Conservation (phyloP, 2,797 vertebrate genomes). For the Paratrypauchen microcephalus region DNA sequence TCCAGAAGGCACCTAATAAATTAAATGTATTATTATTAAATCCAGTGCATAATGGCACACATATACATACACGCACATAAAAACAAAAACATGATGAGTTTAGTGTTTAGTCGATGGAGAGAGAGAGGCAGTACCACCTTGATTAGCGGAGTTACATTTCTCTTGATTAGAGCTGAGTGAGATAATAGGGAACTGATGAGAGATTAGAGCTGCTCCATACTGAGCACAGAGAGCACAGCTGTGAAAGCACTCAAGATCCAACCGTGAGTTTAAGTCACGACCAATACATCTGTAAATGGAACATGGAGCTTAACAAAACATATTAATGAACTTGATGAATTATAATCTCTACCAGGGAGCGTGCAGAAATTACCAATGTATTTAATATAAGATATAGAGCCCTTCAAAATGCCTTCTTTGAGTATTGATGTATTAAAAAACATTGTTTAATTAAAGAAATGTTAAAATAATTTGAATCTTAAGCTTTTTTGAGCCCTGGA, state of each 20-base stretch:
- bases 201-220: slow-evolving; percentile 44
- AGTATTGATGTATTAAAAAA: not conserved
- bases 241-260: slow-evolving; percentile 30
- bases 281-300: slow-evolving; percentile 19
- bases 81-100: slow-evolving; percentile 42
- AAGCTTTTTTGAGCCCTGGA: not conserved
- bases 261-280: slow-evolving; percentile 1
- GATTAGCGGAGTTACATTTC: slow-evolving; percentile 61
- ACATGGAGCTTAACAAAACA: slow-evolving; percentile 32
- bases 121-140: slow-evolving; percentile 9
- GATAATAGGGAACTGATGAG: slow-evolving; percentile 57
- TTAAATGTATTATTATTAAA: too few species aligned
- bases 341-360: slow-evolving; percentile 10
- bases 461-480: too few species aligned
- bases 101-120: slow-evolving; percentile 10
- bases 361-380: not conserved
- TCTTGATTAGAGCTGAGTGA: slow-evolving; percentile 49
- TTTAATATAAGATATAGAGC: not conserved
- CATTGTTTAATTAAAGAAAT: not conserved
- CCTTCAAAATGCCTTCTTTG: too few species aligned
- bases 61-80: slow-evolving; percentile 15
- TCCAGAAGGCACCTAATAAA: too few species aligned
- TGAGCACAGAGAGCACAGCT: slow-evolving; percentile 45
- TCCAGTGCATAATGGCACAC: slow-evolving; percentile 5
- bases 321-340: slow-evolving; percentile 18